Conservation (phyloP, 2,113 vertebrate species). For the Gymnobelideus leadbeateri region DNA sequence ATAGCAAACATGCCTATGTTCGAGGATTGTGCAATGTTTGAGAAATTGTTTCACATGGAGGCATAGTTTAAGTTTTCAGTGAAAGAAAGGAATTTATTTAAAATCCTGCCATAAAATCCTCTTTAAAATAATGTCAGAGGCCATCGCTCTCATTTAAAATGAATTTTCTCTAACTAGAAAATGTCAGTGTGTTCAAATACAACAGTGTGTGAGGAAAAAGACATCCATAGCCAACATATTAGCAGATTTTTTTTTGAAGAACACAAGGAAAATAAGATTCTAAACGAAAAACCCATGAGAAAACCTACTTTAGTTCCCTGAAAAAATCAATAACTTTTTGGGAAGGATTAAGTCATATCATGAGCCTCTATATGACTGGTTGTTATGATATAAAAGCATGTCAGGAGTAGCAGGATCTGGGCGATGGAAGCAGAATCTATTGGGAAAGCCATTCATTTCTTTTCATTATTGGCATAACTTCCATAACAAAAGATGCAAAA, state of each 20-base stretch:
- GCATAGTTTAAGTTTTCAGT: rapidly evolving
- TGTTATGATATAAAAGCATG: constrained; percentile 12
- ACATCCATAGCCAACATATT: neutral
- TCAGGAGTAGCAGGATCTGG: constrained; percentile 13
- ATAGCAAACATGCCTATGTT: neutral
- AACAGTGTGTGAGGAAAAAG: constrained; percentile 19
- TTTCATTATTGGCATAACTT: constrained; percentile 39
- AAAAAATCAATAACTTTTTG: constrained; percentile 39
- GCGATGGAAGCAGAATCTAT: constrained; percentile 12
- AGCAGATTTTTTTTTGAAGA: constrained; percentile 52
- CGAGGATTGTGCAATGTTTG: neutral
- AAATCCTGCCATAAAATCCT: neutral
- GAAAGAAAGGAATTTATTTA: neutral
- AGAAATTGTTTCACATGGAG: neutral
- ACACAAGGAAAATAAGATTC: constrained; percentile 62
- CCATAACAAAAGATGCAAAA: constrained; percentile 49
- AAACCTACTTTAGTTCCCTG: constrained; percentile 49
- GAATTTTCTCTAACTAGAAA: constrained; percentile 14
- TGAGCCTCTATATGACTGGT: neutral
- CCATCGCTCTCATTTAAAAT: neutral
- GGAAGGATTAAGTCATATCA: constrained; percentile 38
- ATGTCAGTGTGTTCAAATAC: neutral
- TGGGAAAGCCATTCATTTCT: constrained; percentile 27
- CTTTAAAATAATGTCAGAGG: constrained; percentile 7
- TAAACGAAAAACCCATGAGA: constrained; percentile 47